Conservation (phyloP, 2,888 invertebrate genomes). For the Strigamia crassipes region DNA sequence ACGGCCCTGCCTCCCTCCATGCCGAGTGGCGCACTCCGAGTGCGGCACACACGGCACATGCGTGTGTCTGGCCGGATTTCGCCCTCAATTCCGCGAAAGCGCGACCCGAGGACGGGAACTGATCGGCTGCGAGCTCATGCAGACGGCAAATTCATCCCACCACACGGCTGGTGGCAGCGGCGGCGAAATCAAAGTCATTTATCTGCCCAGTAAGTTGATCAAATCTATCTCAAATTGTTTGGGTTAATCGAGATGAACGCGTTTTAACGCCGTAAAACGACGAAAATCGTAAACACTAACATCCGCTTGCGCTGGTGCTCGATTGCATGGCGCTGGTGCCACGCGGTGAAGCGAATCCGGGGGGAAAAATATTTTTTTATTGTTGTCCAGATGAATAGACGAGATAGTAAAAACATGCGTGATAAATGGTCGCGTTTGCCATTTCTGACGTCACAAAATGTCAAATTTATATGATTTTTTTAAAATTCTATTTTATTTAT, state of each 20-base stretch:
- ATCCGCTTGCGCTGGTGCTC: background rate
- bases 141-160: conserved; percentile 49
- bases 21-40: conserved; percentile 52
- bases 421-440: too few relatives aligned
- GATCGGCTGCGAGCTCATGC: conserved; percentile 49
- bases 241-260: too few relatives aligned
- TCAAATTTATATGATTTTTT: too few relatives aligned
- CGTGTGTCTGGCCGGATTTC: conserved; percentile 52
- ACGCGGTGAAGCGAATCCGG: background rate
- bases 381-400: too few relatives aligned
- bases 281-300: background rate
- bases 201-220: conserved; percentile 49
- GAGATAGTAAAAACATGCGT: too few relatives aligned
- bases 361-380: too few relatives aligned
- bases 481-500: too few relatives aligned
- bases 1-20: conserved; percentile 58
- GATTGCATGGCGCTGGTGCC: background rate
- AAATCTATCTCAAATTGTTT: too few relatives aligned
- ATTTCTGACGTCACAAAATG: too few relatives aligned
- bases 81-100: conserved; percentile 51
- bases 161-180: conserved; percentile 47
- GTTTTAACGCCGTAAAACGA: background rate
- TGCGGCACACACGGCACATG: conserved; percentile 55
- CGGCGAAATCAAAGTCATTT: conserved; percentile 49
- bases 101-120: conserved; percentile 45